Conservation (phyloP, 2,888 invertebrate genomes). For the Sinodicranocentrus sp. region DNA sequence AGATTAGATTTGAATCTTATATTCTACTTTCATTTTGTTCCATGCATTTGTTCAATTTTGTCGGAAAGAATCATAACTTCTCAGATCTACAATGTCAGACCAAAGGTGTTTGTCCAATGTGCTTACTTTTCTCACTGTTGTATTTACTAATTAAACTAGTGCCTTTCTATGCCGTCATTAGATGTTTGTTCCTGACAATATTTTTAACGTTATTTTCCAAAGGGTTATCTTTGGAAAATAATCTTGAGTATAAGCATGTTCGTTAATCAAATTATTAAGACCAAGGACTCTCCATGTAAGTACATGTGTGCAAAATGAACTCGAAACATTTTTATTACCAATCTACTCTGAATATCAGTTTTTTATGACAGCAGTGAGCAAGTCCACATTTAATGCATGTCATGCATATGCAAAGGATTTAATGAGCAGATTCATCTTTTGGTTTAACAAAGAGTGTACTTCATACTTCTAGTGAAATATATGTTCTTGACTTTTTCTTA, state of each 20-base stretch:
- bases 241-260: background rate
- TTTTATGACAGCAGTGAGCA: no score
- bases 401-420: no score
- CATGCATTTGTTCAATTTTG: background rate
- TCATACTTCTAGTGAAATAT: no score
- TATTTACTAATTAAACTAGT: constrained; percentile 26
- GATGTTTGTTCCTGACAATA: constrained; percentile 11
- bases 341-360: no score
- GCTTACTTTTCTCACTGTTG: constrained; percentile 29
- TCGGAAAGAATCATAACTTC: constrained; percentile 1
- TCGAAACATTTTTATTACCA: no score
- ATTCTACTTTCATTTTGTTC: background rate
- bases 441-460: no score
- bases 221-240: background rate
- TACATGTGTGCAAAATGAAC: no score
- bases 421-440: no score
- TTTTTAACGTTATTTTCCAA: background rate
- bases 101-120: constrained; percentile 1
- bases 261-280: constrained; percentile 29
- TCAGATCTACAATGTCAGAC: constrained; percentile 4
- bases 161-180: background rate
- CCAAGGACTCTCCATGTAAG: no score
- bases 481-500: no score
- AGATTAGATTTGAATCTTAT: constrained; percentile 30
- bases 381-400: no score